Conservation (phyloP, 1,140 invertebrate genomes). For the Diuraphis noxia region DNA sequence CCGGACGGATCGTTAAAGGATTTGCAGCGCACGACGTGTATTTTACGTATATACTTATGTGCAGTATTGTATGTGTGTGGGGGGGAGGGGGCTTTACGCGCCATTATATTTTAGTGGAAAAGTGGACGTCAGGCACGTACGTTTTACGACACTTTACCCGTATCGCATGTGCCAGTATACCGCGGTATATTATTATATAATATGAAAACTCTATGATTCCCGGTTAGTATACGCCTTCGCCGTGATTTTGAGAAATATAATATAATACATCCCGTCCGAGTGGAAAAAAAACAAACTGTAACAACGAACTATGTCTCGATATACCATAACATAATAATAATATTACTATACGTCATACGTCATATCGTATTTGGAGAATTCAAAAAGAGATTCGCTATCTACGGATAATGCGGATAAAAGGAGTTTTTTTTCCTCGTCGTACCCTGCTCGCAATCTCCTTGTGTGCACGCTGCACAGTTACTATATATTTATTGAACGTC, state of each 20-base stretch:
- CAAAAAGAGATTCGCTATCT: background rate
- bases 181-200: too few relatives aligned
- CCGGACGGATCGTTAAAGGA: constrained; percentile 32
- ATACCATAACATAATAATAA: background rate
- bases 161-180: too few relatives aligned
- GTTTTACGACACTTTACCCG: constrained; percentile 9
- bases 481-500: too few relatives aligned
- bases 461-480: too few relatives aligned
- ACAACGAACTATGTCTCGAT: background rate
- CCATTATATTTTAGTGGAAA: constrained; percentile 18
- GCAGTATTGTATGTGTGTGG: background rate
- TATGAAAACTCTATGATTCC: too few relatives aligned
- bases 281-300: background rate
- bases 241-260: background rate
- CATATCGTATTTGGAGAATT: background rate
- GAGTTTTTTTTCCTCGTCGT: background rate
- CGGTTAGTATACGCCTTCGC: too few relatives aligned
- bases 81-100: background rate
- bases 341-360: background rate
- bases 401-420: background rate
- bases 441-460: too few relatives aligned
- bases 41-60: background rate
- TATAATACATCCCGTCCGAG: background rate
- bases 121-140: constrained; percentile 19
- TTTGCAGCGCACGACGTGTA: background rate